These are phyloP conservation scores for Rousettus madagascariensis DNA, from an alignment of 2,797 vertebrate species.

Conservation along the genomic window DNA sequence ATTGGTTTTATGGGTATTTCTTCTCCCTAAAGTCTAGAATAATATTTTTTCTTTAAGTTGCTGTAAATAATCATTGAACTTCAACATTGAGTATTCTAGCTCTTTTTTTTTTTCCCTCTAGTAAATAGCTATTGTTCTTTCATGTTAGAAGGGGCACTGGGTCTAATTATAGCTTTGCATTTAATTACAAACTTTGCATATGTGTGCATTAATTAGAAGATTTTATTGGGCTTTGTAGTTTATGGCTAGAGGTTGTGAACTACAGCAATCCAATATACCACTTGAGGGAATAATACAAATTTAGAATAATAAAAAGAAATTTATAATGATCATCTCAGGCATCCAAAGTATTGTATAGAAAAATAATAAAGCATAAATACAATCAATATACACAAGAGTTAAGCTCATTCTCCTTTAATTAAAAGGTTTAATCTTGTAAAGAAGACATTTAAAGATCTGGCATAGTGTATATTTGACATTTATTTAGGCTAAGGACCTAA, in stretches of 20 bases:
- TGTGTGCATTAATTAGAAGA: slow-evolving; percentile 67
- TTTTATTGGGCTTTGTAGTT: slow-evolving; percentile 70
- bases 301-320: slow-evolving; percentile 81
- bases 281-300: slow-evolving; percentile 77
- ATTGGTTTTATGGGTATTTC: slow-evolving; percentile 72
- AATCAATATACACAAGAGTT: slow-evolving; percentile 48
- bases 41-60: slow-evolving; percentile 68
- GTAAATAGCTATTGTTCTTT: slow-evolving; percentile 50
- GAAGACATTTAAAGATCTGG: slow-evolving; percentile 58
- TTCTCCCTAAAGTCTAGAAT: slow-evolving; percentile 59
- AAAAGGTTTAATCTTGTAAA: slow-evolving; percentile 69
- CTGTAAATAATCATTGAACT: slow-evolving; percentile 71
- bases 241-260: slow-evolving; percentile 69
- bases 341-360: slow-evolving; percentile 68
- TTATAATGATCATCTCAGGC: slow-evolving; percentile 68
- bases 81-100: slow-evolving; percentile 56
- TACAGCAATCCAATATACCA: slow-evolving; percentile 62
- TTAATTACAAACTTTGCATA: slow-evolving; percentile 73
- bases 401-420: slow-evolving; percentile 52
- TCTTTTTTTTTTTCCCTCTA: not conserved
- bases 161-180: slow-evolving; percentile 67
- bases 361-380: slow-evolving; percentile 75
- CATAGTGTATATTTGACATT: slow-evolving; percentile 30
- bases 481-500: slow-evolving; percentile 11
- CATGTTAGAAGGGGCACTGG: slow-evolving; percentile 40